These are phyloP conservation scores for Syrrhaptes paradoxus DNA, from an alignment of 2,113 vertebrate species.

Conservation along the genomic window DNA sequence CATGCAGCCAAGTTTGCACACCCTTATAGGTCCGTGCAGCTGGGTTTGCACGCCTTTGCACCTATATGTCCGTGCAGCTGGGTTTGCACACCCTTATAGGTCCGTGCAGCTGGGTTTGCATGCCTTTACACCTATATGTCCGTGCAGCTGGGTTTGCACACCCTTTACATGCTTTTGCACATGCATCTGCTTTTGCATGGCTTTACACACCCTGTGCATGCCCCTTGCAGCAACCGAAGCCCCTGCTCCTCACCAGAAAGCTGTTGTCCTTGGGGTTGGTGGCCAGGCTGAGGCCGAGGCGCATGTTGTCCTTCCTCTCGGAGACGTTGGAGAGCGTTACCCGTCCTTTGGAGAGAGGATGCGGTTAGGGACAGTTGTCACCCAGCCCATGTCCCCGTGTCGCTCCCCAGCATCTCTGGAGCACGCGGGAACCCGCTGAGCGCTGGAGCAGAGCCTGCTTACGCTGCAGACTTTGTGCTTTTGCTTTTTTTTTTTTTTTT, in stretches of 20 bases:
- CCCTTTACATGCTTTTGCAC: neutral
- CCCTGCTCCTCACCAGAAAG: conserved; percentile 86
- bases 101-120: too few relatives aligned
- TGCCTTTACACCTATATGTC: accelerated
- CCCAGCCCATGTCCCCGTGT: accelerated
- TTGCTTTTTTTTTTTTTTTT: neutral
- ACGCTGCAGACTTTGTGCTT: neutral
- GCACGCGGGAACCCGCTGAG: neutral
- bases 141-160: neutral
- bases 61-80: too few relatives aligned
- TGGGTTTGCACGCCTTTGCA: neutral
- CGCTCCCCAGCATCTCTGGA: neutral
- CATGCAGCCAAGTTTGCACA: too few relatives aligned
- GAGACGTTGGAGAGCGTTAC: conserved; percentile 97
- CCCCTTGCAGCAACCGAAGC: accelerated
- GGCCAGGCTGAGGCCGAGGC: conserved; percentile 92
- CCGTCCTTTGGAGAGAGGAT: conserved; percentile 82
- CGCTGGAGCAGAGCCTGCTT: accelerated
- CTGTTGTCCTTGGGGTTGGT: conserved; percentile 94
- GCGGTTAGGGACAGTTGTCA: neutral
- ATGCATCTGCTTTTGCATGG: neutral
- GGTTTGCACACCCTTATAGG: too few relatives aligned
- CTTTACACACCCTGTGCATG: accelerated
- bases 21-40: too few relatives aligned
- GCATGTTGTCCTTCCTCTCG: conserved; percentile 97